Conservation (phyloP, 2,797 vertebrate genomes). For the Knipowitschia caucasica region DNA sequence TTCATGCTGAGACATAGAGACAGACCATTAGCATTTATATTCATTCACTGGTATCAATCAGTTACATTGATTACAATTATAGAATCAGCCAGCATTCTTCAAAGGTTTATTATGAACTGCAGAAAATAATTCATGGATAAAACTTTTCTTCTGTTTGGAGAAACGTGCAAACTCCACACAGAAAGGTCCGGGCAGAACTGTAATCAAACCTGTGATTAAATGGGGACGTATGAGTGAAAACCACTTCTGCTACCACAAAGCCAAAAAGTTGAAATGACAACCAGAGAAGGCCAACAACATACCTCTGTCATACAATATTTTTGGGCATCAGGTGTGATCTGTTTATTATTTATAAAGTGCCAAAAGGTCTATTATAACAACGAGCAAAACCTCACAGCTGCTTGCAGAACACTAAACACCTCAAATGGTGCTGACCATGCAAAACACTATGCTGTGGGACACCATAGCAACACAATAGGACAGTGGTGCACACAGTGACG, state of each 20-base stretch:
- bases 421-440: constrained; percentile 57
- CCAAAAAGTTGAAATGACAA: no score
- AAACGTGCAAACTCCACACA: not conserved
- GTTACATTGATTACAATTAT: not conserved
- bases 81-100: not conserved
- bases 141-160: not conserved
- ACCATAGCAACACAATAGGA: constrained; percentile 58
- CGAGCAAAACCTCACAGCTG: constrained; percentile 58
- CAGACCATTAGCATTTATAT: not conserved
- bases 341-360: constrained; percentile 27
- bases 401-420: constrained; percentile 56
- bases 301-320: not conserved
- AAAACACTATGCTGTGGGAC: constrained; percentile 54
- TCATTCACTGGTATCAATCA: not conserved
- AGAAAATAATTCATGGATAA: not conserved
- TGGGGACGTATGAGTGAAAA: no score
- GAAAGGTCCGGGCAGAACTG: no score
- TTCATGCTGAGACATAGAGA: not conserved
- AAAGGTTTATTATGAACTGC: not conserved
- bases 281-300: not conserved
- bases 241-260: not conserved
- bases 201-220: no score
- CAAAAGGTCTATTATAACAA: constrained; percentile 49
- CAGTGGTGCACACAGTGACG: constrained; percentile 63
- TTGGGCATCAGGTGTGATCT: constrained; percentile 59